Percentiles rank a stretch among this genome's conserved stretches.
Evolutionary conservation across 1,140 invertebrate genomes (phyloP).

Genomic region (Rhagoletis zephyria): DNA sequence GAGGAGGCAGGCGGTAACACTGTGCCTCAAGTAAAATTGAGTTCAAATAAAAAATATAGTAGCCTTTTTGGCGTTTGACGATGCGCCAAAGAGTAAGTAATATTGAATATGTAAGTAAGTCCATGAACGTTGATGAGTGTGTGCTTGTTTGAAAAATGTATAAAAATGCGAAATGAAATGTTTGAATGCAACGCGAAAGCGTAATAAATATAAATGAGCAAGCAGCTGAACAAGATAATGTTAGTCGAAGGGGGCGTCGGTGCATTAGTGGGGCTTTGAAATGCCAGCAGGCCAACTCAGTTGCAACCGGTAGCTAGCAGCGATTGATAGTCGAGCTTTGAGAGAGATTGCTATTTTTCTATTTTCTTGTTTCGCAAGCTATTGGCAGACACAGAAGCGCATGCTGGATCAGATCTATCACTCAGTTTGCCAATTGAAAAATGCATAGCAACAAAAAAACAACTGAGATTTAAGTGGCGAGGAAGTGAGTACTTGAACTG

Average conservation of each 20-base stretch:
- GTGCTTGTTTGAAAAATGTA: not conserved
- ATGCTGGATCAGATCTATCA: not conserved
- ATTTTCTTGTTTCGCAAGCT: not conserved
- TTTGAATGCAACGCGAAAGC: constrained; percentile 29
- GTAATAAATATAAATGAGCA: constrained; percentile 27
- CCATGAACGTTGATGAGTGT: not conserved
- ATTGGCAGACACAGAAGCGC: not conserved
- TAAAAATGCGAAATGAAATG: constrained; percentile 15
- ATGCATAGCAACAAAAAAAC: not conserved
- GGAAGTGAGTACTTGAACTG: not conserved
- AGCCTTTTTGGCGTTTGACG: constrained; percentile 14
- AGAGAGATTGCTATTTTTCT: not conserved
- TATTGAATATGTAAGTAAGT: not conserved
- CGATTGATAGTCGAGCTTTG: not conserved
- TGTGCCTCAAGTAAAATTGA: not conserved
- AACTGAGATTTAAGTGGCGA: not conserved
- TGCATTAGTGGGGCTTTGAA: not conserved
- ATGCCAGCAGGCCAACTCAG: not conserved
- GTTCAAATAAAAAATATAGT: not conserved
- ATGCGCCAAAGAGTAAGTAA: constrained; percentile 9
- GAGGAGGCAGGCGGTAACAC: not conserved
- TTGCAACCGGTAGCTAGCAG: not conserved
- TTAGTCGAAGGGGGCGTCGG: not conserved
- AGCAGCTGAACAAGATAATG: not conserved
- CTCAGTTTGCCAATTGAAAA: not conserved